Evolutionary conservation across 2,888 invertebrate genomes (phyloP).

Genomic region (Nebria brevicollis): DNA sequence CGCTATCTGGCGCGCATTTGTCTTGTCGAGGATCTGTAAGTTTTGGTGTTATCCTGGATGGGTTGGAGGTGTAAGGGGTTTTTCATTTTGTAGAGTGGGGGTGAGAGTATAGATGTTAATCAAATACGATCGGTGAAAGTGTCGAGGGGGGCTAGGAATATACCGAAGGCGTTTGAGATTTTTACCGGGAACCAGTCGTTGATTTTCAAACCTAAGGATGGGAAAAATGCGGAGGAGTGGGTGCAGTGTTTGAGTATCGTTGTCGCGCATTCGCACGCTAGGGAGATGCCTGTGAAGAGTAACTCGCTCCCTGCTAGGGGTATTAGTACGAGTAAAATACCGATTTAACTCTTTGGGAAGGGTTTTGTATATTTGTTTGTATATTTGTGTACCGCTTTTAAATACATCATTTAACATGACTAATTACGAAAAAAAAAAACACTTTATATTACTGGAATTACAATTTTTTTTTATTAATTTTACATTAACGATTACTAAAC

Average conservation of each 20-base stretch:
- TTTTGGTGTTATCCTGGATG: slow-evolving; percentile 86
- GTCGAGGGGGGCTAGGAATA: slow-evolving; percentile 88
- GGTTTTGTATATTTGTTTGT: not conserved
- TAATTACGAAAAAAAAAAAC: no score
- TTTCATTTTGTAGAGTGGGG: slow-evolving; percentile 75
- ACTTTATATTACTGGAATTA: not conserved
- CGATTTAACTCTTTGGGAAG: slow-evolving; percentile 7
- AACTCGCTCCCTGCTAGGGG: slow-evolving; percentile 64
- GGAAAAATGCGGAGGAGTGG: slow-evolving; percentile 96
- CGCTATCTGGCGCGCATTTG: slow-evolving; percentile 90
- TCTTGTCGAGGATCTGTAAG: slow-evolving; percentile 89
- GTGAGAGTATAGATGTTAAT: slow-evolving; percentile 88
- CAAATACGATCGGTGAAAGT: slow-evolving; percentile 96
- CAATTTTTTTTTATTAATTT: not conserved
- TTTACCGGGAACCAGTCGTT: slow-evolving; percentile 93
- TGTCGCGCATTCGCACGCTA: slow-evolving; percentile 85
- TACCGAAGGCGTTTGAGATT: slow-evolving; percentile 96
- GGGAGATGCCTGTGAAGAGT: slow-evolving; percentile 65
- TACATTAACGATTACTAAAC: not conserved
- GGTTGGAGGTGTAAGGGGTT: slow-evolving; percentile 78
- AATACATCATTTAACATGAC: no score
- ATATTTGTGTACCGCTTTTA: not conserved
- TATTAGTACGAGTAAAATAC: slow-evolving; percentile 61
- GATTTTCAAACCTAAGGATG: slow-evolving; percentile 93
- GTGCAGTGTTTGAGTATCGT: slow-evolving; percentile 94